Base-by-base conservation (phyloP, 1,140 invertebrate genomes). In the Trichomalopsis sarcophagae region DNA sequence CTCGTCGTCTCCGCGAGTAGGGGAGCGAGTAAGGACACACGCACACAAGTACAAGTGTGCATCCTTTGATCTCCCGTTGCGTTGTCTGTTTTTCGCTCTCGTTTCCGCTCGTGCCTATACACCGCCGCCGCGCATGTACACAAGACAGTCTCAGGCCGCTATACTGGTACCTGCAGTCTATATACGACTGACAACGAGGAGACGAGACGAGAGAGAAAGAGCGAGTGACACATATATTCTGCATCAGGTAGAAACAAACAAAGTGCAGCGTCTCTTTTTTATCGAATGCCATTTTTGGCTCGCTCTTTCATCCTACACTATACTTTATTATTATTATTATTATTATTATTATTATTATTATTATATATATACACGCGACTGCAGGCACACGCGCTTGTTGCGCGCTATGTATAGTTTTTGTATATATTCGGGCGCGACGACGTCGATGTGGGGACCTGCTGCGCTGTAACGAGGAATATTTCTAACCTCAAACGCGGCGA, bases 401-500 rank as follows among this genome's bases (percentile, higher is more conserved):
- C 17, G 50, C 50, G 50, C 14, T 55, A 17, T 55, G 17, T 21
- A 55, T 55, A 55, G 50, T 55, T 36, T 36, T 2, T 2, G 14
- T 55, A 55, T 21, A 17, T 17, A 55, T 21, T 55, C 11, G 17
- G 14, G 11, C 17, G 50, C 14, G 14, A 14, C 50, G 13, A 55
- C 17, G 13, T 55, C 13, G 50, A 55, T 36, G 33, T 36, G 33
- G 5, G 50, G 9, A 17, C 50, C 50, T 17, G 50, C 50, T 55
- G 13, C 50, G 50, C 13, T 14, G 47, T 50, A 14, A 21, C 50
- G 50, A 5, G 14, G 50, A 55, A 55, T 55, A 2, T 44, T 81
- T 81, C 79, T 81, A 81, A 81, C 79, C 79, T 81, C 55, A 81
- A 81, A 81, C 13, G 30, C 17, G 47, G 3, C 17, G 47, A 50